A percentile compares a stretch with the other conserved stretches of the same genome.
phyloP scores from a whole-genome alignment of 2,113 vertebrate species.

The Myanophis thanlyinensis region DNA sequence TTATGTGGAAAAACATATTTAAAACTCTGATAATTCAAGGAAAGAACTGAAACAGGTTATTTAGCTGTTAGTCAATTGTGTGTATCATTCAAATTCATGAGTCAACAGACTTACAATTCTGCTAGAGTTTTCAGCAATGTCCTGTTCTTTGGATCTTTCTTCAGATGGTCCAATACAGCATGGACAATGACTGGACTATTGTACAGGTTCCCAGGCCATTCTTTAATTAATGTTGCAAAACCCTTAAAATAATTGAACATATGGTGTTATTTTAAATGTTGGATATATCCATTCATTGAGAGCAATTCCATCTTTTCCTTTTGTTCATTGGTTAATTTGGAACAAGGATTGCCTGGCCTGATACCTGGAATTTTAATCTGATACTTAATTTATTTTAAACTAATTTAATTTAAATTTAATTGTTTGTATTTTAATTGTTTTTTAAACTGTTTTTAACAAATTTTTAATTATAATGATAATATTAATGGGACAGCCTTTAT shows the following conservation, averaged over 20 bases:
- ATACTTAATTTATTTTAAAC: too few relatives aligned
- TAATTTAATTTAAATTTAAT: too few relatives aligned
- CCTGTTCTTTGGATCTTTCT: slow-evolving; percentile 86
- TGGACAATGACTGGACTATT: slow-evolving; percentile 95
- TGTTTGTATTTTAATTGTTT: too few relatives aligned
- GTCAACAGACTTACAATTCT: slow-evolving; percentile 84
- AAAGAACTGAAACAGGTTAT: background rate
- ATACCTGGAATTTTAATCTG: too few relatives aligned
- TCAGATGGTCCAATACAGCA: slow-evolving; percentile 89
- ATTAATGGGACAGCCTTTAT: too few relatives aligned
- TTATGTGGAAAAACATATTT: background rate
- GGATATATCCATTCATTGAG: slow-evolving; percentile 10
- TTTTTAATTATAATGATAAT: too few relatives aligned
- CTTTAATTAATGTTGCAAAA: slow-evolving; percentile 90
- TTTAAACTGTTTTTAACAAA: too few relatives aligned
- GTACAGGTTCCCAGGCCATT: slow-evolving; percentile 98
- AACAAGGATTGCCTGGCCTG: background rate
- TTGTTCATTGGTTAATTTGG: background rate
- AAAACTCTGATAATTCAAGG: background rate
- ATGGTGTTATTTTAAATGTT: slow-evolving; percentile 13
- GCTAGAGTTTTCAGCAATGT: slow-evolving; percentile 89
- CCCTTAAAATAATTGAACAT: slow-evolving; percentile 73
- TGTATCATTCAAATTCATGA: slow-evolving; percentile 2
- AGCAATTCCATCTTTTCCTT: background rate
- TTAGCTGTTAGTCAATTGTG: background rate